Base-by-base conservation (phyloP, 64 coral and sea anemone genomes). In the Cladopsammia gracilis region DNA sequence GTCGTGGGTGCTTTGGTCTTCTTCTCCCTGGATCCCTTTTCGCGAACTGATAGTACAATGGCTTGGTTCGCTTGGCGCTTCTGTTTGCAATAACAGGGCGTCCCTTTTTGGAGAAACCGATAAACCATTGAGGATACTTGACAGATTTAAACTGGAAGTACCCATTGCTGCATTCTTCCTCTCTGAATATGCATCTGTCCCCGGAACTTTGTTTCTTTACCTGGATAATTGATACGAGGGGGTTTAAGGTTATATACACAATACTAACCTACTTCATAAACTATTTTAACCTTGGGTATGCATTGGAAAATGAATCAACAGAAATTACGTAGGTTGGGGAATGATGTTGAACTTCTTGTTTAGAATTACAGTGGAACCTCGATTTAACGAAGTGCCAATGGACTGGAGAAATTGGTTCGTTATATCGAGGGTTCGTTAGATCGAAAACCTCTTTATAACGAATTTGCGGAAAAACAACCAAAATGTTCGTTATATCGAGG, bases 171-270 rank as follows among this genome's bases (percentile, higher is more conserved):
- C 58, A 61, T 14, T 71, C 62, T 83, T 62, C 58, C 49, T 92
- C 79, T 42, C 59, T 64, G 25, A 92, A 92, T 48, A 92, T 92
- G 10, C 90, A 92, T 74, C 81, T 92, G 49, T 26, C 85, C 58
- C 58, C 11, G n/a, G 64, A 68, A 6, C 46, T 66, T 68, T 66
- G 62, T 50, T 67, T 84, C 20, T 84, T 84, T 6, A 23, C 46
- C 62, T 84, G 61, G 8, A 68, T 12, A 52, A 82, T 42, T 64
- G 9, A 83, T 26, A 4, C 4, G 3, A 14, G 11, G 34, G 14
- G 59, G 3, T 3, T 43, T 0, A 64, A 45, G 53, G 53, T 7
- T 1, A 56, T 56, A 34, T 34, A 34, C 34, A 34, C 34, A 34
- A 34, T 2, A 34, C 34, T 34, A 34, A 34, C 34, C 34, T 34